Percentiles rank a stretch among this genome's conserved stretches.
phyloP scores from a whole-genome alignment of 2,888 invertebrate species.

The Hypsopygia costalis region DNA sequence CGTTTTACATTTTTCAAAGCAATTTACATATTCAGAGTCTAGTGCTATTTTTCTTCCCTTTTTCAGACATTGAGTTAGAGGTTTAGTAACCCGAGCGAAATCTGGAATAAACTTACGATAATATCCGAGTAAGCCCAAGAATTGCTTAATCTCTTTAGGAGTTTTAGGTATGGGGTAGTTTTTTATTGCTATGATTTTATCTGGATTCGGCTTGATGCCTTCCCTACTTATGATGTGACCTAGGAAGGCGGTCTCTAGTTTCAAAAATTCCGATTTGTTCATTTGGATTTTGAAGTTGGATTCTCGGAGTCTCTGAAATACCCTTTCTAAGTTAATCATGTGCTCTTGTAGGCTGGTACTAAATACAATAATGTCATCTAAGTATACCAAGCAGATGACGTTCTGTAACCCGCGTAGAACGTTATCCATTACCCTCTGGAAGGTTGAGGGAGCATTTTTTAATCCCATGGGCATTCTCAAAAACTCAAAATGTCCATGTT shows the following conservation, averaged over 20 bases:
- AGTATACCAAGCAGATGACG: slow-evolving; percentile 6
- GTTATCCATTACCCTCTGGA: slow-evolving; percentile 12
- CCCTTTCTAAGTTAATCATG: slow-evolving; percentile 14
- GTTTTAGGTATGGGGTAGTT: slow-evolving; percentile 1
- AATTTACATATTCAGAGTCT: not conserved
- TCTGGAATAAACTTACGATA: slow-evolving; percentile 16
- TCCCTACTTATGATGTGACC: slow-evolving; percentile 13
- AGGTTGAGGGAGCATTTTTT: slow-evolving; percentile 12
- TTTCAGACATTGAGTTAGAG: slow-evolving; percentile 10
- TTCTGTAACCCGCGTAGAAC: slow-evolving; percentile 8
- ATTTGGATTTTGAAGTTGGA: slow-evolving; percentile 22
- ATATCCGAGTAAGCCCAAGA: slow-evolving; percentile 8
- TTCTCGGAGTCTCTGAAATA: slow-evolving; percentile 18
- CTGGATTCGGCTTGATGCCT: slow-evolving; percentile 17
- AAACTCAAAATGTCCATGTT: slow-evolving; percentile 12
- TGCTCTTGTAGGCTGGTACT: not conserved
- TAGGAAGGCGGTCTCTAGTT: slow-evolving; percentile 16
- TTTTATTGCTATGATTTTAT: slow-evolving; percentile 7
- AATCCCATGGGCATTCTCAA: slow-evolving; percentile 13
- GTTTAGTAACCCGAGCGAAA: slow-evolving; percentile 15
- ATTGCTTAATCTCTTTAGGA: slow-evolving; percentile 2
- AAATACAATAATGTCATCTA: slow-evolving; percentile 8
- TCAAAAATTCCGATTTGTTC: slow-evolving; percentile 22
- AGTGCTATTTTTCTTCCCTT: not conserved
- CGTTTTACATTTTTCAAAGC: slow-evolving; percentile 17